Percentiles rank a stretch among this genome's conserved stretches.
Conservation (phyloP, 2,797 vertebrate genomes). For the Tokudaia muenninki region DNA sequence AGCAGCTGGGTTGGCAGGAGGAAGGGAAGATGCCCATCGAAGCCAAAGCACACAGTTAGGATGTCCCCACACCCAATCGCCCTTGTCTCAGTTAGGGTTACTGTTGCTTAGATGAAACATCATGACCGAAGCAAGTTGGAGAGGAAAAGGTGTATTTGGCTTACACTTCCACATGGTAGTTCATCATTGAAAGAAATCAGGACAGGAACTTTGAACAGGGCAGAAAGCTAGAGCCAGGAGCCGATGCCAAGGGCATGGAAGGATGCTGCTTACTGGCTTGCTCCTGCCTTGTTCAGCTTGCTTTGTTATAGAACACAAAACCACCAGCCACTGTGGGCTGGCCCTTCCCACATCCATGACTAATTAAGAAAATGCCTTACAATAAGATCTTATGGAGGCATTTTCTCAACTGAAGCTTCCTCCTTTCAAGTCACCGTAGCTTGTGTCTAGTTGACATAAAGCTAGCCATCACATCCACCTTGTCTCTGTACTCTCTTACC, state of each 20-base stretch:
- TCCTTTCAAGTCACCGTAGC: neutral
- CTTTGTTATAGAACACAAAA: neutral
- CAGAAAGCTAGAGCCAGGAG: neutral
- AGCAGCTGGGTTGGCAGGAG: neutral
- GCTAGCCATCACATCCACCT: neutral
- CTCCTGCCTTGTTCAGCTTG: neutral
- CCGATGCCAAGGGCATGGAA: neutral
- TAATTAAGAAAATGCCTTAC: neutral
- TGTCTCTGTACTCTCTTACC: neutral
- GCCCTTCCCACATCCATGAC: neutral
- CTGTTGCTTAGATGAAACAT: neutral
- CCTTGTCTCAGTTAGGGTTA: neutral
- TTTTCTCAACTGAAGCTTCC: neutral
- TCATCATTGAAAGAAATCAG: neutral
- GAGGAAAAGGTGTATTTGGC: neutral
- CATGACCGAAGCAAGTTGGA: neutral
- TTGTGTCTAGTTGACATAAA: neutral
- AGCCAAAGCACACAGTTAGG: neutral
- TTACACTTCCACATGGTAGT: neutral
- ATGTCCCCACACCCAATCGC: accelerated
- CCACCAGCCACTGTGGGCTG: neutral
- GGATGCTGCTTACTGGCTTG: neutral
- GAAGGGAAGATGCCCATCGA: neutral
- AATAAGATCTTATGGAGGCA: neutral
- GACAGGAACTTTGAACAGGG: neutral